Percentiles rank a stretch among this genome's conserved stretches.
phyloP scores from a whole-genome alignment of 2,888 invertebrate species.

The Corbicula japonica region DNA sequence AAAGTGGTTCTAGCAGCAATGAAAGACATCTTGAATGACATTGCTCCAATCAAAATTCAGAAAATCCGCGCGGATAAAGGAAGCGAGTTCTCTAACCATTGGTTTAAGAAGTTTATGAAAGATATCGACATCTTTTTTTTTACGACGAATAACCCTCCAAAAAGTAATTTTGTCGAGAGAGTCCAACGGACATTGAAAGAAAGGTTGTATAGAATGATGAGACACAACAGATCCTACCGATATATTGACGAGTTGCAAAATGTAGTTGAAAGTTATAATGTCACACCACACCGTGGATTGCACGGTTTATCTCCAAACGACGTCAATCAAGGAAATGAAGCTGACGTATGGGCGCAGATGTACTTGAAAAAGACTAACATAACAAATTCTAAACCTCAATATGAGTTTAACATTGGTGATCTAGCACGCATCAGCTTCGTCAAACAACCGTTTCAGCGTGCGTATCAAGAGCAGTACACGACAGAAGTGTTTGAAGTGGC shows the following conservation, averaged over 20 bases:
- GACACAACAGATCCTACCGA: too few relatives aligned
- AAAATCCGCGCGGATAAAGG: conserved; percentile 42
- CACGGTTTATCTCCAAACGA: background rate
- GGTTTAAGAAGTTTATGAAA: too few relatives aligned
- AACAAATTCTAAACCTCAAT: background rate
- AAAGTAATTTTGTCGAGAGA: too few relatives aligned
- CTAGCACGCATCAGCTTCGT: background rate
- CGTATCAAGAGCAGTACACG: background rate
- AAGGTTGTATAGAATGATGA: conserved; percentile 25
- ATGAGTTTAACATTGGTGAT: background rate
- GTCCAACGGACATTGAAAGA: too few relatives aligned
- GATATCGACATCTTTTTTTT: conserved; percentile 31
- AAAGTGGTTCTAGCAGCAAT: conserved; percentile 31
- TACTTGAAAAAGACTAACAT: background rate
- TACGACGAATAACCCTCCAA: conserved; percentile 29
- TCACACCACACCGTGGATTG: too few relatives aligned
- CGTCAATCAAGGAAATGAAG: background rate
- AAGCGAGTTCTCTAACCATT: conserved; percentile 27
- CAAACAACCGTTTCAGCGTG: too few relatives aligned
- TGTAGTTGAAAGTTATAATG: conserved; percentile 22
- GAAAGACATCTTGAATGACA: conserved; percentile 18
- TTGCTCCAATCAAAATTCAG: conserved; percentile 10
- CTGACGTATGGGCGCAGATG: background rate
- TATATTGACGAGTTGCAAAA: conserved; percentile 25
- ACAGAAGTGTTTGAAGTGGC: background rate